Percentiles rank a stretch among this genome's conserved stretches.
Conservation (phyloP, 2,113 vertebrate genomes). For the Austrofundulus limnaeus region DNA sequence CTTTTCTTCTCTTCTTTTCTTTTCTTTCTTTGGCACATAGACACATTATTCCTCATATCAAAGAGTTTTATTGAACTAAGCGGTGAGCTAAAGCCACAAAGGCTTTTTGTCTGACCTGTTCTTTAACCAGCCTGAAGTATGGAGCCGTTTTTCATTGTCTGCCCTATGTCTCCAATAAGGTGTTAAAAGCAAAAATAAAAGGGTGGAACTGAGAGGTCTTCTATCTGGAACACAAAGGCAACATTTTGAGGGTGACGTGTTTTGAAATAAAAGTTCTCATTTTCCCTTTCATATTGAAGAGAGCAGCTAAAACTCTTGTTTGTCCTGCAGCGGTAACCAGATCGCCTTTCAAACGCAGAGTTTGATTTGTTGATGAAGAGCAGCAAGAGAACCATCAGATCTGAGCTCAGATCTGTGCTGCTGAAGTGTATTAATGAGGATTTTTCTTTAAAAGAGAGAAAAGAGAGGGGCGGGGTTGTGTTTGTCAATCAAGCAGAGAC, state of each 20-base stretch:
- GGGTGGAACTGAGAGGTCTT: constrained; percentile 40
- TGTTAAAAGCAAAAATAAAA: constrained; percentile 56
- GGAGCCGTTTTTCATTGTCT: constrained; percentile 44
- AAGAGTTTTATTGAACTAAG: constrained; percentile 58
- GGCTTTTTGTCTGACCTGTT: constrained; percentile 50
- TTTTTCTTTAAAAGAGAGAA: background rate
- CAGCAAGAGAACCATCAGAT: background rate
- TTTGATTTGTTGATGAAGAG: constrained; percentile 29
- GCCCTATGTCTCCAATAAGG: constrained; percentile 49
- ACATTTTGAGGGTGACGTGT: constrained; percentile 21
- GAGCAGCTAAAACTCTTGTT: constrained; percentile 31
- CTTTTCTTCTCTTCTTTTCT: constrained; percentile 50
- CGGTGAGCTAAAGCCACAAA: constrained; percentile 49
- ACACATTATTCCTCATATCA: constrained; percentile 62
- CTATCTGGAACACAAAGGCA: constrained; percentile 25
- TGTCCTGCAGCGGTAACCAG: constrained; percentile 41
- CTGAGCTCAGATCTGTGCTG: constrained; percentile 5
- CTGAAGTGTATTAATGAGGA: constrained; percentile 27
- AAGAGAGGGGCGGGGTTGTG: background rate
- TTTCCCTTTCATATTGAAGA: constrained; percentile 56
- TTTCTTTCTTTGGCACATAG: constrained; percentile 42
- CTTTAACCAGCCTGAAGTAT: constrained; percentile 29
- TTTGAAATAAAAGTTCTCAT: constrained; percentile 68
- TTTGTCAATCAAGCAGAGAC: constrained; percentile 50
- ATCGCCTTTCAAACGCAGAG: constrained; percentile 43